A percentile compares a stretch with the other conserved stretches of the same genome.
Conservation (phyloP, 92 coral and sea anemone species). For the Hydrozoanthus gracilis region DNA sequence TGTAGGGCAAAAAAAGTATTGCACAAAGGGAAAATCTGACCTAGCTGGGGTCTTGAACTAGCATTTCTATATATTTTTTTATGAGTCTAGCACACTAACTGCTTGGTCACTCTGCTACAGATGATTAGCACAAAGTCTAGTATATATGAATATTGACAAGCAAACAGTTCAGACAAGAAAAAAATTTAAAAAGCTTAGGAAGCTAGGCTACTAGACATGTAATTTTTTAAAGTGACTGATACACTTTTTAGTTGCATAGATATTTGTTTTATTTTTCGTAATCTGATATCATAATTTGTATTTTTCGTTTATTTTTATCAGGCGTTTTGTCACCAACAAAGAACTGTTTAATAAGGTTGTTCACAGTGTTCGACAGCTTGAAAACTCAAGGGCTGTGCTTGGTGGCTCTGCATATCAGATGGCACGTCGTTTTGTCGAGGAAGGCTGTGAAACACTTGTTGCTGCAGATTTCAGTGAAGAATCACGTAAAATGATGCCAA, state of each 20-base stretch:
- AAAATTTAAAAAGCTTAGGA: too few species aligned
- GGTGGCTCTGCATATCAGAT: slow-evolving; percentile 83
- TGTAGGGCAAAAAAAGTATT: too few species aligned
- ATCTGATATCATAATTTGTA: background rate
- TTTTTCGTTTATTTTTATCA: slow-evolving; percentile 5
- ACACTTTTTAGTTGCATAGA: background rate
- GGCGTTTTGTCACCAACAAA: slow-evolving; percentile 76
- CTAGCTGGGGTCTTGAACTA: too few species aligned
- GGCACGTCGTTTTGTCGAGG: slow-evolving; percentile 73
- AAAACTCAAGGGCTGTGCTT: slow-evolving; percentile 65
- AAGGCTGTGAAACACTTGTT: slow-evolving; percentile 73
- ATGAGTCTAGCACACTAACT: too few species aligned
- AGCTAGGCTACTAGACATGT: too few species aligned
- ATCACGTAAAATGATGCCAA: slow-evolving; percentile 61
- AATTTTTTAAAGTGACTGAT: too few species aligned
- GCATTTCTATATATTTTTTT: too few species aligned
- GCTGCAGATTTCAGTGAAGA: slow-evolving; percentile 75
- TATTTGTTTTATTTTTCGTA: background rate
- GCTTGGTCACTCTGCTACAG: too few species aligned
- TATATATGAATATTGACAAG: too few species aligned
- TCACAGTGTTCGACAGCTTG: slow-evolving; percentile 54
- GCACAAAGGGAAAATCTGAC: too few species aligned
- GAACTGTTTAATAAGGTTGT: slow-evolving; percentile 71
- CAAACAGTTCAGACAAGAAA: too few species aligned
- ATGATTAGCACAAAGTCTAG: too few species aligned